Evolutionary conservation across 2,113 vertebrate genomes (phyloP), one percentile per base, ranked within the genome.

Genomic region (Campylomormyrus numenius): DNA sequence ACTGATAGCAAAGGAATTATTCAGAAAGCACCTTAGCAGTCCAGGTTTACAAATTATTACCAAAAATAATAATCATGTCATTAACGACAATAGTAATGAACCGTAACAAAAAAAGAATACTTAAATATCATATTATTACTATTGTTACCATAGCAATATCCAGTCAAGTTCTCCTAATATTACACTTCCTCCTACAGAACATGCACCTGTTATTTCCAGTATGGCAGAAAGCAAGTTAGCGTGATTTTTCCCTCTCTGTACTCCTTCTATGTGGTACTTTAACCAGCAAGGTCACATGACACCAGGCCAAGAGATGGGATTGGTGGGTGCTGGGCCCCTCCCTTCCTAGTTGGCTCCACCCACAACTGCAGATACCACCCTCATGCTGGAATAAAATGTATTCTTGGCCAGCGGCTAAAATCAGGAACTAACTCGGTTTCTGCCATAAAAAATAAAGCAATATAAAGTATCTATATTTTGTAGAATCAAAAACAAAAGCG

Each of bases 141-240:
- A 95, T 95, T 94, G 94, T 95, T 95, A 94, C 92, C 94, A 95
- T 95, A 95, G 95, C 92, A 97, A 98, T 97, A 98, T 99, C 98
- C 97, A 99, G 98, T 99, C 98, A 98, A 98, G 97, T 98, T 96
- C 97, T 96, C 96, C 97, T 97, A 97, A 97, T 97, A 96, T 91
- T 96, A 94, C 96, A 96, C 95, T 93, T 95, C 92, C 92, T 94
- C 94, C 94, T 94, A 95, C 94, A 91, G 94, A 92, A 94, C 95
- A 95, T 95, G 94, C 95, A 95, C 93, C 94, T 95, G 93, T 93
- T 94, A 95, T 96, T 98, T 98, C 98, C 98, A 98, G 98, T 98
- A 98, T 97, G 98, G 97, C 97, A 97, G 96, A 96, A 97, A 96
- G 95, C 94, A 90, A 91, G 91, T 93, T 95, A 92, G 85, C 92